Base-by-base conservation (phyloP, 2,797 vertebrate species). In the Scarus forsteni region DNA sequence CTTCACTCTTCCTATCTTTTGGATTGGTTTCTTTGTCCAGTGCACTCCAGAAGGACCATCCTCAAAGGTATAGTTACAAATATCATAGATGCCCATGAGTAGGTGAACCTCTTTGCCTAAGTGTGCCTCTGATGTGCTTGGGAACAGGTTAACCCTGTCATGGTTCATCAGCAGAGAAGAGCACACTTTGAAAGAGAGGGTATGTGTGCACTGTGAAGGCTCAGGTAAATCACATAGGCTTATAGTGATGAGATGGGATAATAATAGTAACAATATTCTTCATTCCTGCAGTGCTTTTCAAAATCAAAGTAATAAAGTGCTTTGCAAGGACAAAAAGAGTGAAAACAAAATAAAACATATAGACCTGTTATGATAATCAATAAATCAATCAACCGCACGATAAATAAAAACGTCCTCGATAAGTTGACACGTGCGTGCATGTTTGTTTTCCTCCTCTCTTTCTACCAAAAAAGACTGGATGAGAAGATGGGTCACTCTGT, bases 1-100 rank as follows among this genome's bases (percentile, higher is more conserved):
- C 14, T 52, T 48, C 15, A 34, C 39, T 64, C 44, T 5, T 39
- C 7, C 49, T 27, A 13, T 52, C 43, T 50, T 52, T 65, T 59
- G 35, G 52, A 53, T 42, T 12, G 12, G 43, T 40, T 63, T 60
- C 19, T 54, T 50, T 36, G 11, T 70, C 35, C 38, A 19, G 3
- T 57, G 16, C 13, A 60, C 48, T 48, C 40, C 7, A 10, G 49
- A 44, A 42, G 44, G 60, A 51, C 13, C 1, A 1, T 19, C 54
- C 54, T 35, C 1, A 36, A 46, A 51, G 50, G 40, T 53, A 12
- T 27, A 16, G 40, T 66, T 51, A 34, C 6, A 51, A 34, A 11
- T 8, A 51, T 44, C 44, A 16, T 10, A 12, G 15, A 49, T 51
- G 6, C 35, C 12, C 34, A 42, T 44, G 8, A 19, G 14, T 50